Percentiles rank a stretch among this genome's conserved stretches.
Evolutionary conservation across 1,140 invertebrate genomes (phyloP).

Genomic region (Gryllus bimaculatus): DNA sequence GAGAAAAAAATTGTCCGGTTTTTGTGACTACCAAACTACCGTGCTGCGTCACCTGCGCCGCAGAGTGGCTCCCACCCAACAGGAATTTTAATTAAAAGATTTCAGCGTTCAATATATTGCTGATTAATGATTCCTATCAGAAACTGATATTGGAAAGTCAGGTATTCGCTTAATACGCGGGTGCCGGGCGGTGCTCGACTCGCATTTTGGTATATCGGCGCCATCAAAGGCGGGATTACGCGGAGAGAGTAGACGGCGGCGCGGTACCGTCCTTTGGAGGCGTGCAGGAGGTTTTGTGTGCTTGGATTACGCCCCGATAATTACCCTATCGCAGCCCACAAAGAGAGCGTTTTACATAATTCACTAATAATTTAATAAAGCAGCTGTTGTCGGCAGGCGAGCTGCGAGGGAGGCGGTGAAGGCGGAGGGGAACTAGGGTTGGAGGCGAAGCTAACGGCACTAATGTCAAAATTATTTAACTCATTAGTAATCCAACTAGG

Average conservation of each 20-base stretch:
- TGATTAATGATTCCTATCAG: background rate
- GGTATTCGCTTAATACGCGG: background rate
- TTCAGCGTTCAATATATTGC: background rate
- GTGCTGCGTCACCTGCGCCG: background rate
- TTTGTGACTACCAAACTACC: too few species aligned
- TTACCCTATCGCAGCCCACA: background rate
- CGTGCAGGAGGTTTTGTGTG: background rate
- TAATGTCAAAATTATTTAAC: background rate
- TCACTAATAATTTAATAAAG: background rate
- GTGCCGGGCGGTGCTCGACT: background rate
- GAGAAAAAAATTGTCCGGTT: too few species aligned
- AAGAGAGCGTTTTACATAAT: background rate
- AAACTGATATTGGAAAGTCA: background rate
- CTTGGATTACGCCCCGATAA: background rate
- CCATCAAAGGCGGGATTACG: background rate
- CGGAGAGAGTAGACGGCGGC: too few species aligned
- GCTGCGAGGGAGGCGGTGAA: too few species aligned
- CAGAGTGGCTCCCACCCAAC: background rate
- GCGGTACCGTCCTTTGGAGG: too few species aligned
- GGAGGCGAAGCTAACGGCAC: background rate
- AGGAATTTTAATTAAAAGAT: constrained; percentile 6
- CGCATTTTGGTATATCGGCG: background rate
- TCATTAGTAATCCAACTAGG: background rate
- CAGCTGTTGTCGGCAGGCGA: background rate
- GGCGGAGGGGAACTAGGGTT: too few species aligned